Base-by-base conservation (phyloP, 2,797 vertebrate species). In the Pachyuromys duprasi region DNA sequence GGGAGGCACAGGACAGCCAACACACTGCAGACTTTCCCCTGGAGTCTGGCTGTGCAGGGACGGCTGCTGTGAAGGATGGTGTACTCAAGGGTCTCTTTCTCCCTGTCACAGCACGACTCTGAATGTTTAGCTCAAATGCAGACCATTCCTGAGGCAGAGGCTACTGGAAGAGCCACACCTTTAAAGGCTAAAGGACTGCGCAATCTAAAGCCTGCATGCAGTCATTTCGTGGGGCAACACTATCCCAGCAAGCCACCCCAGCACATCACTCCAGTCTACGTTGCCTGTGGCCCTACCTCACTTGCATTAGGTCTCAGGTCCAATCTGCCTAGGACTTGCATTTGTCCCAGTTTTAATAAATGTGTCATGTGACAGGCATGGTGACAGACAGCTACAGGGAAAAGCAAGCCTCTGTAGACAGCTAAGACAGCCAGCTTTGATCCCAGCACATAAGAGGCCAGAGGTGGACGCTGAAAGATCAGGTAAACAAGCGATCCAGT, bases 51-150 rank as follows among this genome's bases (percentile, higher is more conserved):
- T 79, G 42, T 86, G n/a, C n/a, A 45, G 93, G 22, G 39, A 72
- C 5, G 55, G 63, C 86, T 78, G 24, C 13, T 55, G 79, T 12
- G 39, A 82, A 49, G 84, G 53, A 62, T 6, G 5, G 67, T 90
- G 74, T 31, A 31, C 74, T 83, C 42, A 12, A 42, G 62, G 28
- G 4, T 42, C 57, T 79, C 9, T 78, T 60, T 75, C 88, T 76
- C 86, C 24, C 76, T 20, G 75, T 26, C 74, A 90, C 76, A 18
- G 22, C 8, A 22, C 49, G 82, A 84, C 63, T 65, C 49, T 62
- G 92, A 86, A 60, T 76, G 28, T 80, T 93, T 90, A 87, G 33
- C 72, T 36, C 67, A 67, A 90, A 13, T 60, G 81, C 55, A 83
- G 33, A 94, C 24, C 33, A 82, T 86, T 72, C 33, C 76, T 60